A percentile compares a stretch with the other conserved stretches of the same genome.
These are phyloP conservation scores for Cotesia chilonis DNA, from an alignment of 1,140 invertebrate genomes.

Conservation along the genomic window DNA sequence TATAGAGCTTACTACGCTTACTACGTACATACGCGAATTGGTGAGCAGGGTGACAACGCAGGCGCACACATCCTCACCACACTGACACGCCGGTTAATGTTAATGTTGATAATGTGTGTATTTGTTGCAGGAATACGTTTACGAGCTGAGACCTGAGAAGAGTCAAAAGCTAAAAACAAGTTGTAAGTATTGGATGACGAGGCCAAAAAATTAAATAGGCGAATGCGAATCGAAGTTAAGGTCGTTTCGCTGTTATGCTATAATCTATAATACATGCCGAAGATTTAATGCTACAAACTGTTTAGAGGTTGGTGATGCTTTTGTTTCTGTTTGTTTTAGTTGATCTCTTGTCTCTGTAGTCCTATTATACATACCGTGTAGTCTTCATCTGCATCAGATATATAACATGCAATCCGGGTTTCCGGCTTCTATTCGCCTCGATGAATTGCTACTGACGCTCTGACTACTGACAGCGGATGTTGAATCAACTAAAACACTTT, in stretches of 20 bases:
- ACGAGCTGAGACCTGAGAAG: no score
- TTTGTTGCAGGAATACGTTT: no score
- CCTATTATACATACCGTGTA: not conserved
- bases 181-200: not conserved
- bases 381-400: conserved; percentile 20
- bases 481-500: not conserved
- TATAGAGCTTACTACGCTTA: not conserved
- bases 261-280: not conserved
- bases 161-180: no score
- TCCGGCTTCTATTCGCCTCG: conserved; percentile 9
- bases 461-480: conserved; percentile 13
- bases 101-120: no score
- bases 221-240: conserved; percentile 13
- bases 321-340: not conserved
- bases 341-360: conserved; percentile 35
- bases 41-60: conserved; percentile 36
- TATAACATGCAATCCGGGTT: not conserved
- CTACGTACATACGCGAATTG: not conserved
- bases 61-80: conserved; percentile 17
- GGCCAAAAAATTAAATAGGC: conserved; percentile 12
- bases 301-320: conserved; percentile 38
- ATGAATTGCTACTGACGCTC: conserved; percentile 29
- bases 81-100: no score
- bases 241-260: not conserved
- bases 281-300: conserved; percentile 21